Evolutionary conservation across 2,888 invertebrate species (phyloP).

Genomic region (Melinopterus prodromus): DNA sequence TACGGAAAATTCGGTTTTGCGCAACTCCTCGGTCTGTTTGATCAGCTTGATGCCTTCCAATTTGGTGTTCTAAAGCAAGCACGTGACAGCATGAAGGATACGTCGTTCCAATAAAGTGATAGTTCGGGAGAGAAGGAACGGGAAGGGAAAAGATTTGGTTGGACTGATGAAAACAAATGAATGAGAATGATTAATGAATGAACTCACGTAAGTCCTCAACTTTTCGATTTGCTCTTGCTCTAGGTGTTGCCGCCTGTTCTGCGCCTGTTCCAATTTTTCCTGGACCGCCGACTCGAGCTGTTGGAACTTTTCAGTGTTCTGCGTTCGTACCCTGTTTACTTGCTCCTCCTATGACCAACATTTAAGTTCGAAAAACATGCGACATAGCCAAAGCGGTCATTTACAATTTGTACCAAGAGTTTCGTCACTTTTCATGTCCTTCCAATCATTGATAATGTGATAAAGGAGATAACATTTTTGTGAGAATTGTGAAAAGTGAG

Average conservation of each 20-base stretch:
- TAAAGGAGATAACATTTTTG: no score
- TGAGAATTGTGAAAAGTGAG: no score
- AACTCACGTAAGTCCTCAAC: constrained; percentile 78
- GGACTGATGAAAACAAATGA: constrained; percentile 15
- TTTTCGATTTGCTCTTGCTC: constrained; percentile 82
- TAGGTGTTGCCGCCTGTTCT: constrained; percentile 75
- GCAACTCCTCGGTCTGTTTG: constrained; percentile 55
- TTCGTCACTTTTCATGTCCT: no score
- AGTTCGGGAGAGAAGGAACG: constrained; percentile 7
- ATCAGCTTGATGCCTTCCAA: constrained; percentile 66
- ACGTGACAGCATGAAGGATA: constrained; percentile 39
- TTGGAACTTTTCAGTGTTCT: constrained; percentile 72
- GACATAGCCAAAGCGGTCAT: constrained; percentile 4
- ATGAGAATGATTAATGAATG: constrained; percentile 12
- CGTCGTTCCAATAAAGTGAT: not conserved
- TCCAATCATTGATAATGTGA: no score
- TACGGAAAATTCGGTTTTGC: constrained; percentile 61
- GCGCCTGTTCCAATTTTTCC: constrained; percentile 72
- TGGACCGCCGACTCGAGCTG: constrained; percentile 76
- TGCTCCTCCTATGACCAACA: constrained; percentile 72
- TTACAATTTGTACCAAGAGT: constrained; percentile 7
- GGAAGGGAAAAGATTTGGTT: constrained; percentile 18
- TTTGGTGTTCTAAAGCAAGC: constrained; percentile 63
- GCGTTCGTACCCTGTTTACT: constrained; percentile 74
- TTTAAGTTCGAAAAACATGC: constrained; percentile 31